Conservation (phyloP, 2,797 vertebrate genomes). For the Hoplostethus mediterraneus region DNA sequence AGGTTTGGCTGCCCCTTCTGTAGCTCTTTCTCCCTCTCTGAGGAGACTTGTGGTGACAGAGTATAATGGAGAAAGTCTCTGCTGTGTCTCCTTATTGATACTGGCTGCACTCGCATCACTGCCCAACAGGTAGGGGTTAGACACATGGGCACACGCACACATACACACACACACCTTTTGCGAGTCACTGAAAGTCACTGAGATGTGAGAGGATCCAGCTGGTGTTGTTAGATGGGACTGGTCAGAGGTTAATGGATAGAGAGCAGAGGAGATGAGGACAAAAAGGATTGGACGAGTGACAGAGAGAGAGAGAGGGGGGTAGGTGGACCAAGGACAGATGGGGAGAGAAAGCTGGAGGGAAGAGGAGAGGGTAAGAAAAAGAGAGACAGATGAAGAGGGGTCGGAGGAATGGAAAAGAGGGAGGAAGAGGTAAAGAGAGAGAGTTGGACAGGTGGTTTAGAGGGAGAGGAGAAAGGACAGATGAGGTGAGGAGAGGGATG, state of each 20-base stretch:
- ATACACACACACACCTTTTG: not conserved
- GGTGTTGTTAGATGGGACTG: slow-evolving; percentile 32
- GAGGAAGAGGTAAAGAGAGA: not conserved
- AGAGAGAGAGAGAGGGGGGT: not conserved
- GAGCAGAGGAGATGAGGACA: slow-evolving; percentile 22
- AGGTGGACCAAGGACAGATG: not conserved
- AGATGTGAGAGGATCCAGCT: slow-evolving; percentile 56
- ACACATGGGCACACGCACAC: slow-evolving; percentile 9
- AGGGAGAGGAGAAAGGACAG: too few relatives aligned
- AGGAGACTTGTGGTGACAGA: slow-evolving; percentile 34
- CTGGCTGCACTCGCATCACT: slow-evolving; percentile 32
- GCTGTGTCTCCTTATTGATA: slow-evolving; percentile 39
- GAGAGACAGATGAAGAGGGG: slow-evolving; percentile 10
- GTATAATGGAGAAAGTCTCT: slow-evolving; percentile 50
- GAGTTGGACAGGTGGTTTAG: not conserved
- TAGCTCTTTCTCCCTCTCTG: not conserved
- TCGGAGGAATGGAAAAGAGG: not conserved
- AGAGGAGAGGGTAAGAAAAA: slow-evolving; percentile 1
- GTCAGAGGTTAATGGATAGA: slow-evolving; percentile 62
- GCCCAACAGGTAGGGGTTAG: slow-evolving; percentile 44
- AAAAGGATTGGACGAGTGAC: slow-evolving; percentile 20
- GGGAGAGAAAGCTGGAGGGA: not conserved
- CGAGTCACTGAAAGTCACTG: slow-evolving; percentile 1
- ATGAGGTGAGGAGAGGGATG: not conserved
- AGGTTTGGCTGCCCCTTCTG: not conserved